Evolutionary conservation across 2,113 vertebrate genomes (phyloP), one percentile per base, ranked within the genome.

Genomic region (Platysternon megacephalum): DNA sequence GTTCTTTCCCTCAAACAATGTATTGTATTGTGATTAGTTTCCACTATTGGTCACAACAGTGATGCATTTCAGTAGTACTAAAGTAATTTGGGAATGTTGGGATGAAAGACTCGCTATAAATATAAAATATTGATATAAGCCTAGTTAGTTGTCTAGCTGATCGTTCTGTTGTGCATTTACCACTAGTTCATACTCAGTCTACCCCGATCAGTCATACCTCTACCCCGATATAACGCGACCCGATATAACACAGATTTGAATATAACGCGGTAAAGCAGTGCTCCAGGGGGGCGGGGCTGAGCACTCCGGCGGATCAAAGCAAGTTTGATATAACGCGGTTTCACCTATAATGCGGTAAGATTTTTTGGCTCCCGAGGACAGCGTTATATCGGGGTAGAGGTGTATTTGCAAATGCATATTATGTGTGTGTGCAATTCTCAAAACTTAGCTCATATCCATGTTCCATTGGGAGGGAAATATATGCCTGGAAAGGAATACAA

Each of bases 21-120:
- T 61, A 0, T 68, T 39, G 53, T 51, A 82, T 1, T 95, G 91
- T 46, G 91, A 94, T 93, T 12, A 51, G 94, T 95, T 96, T 96
- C 96, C 94, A 95, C 93, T 85, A 87, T 97, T 95, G 96, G 87
- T 95, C 90, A 87, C 22, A 17, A 28, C 78, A 89, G 81, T 74
- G 86, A 28, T 96, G 80, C 94, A 81, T 94, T 95, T 93, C 96
- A 95, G 93, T 95, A 95, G 85, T 87, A 95, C 93, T 82, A 1
- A 1, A 55, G 91, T 93, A 53, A 94, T 94, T 94, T 93, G 96
- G 95, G 91, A 97, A 92, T 95, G 87, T 95, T 97, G 95, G 96
- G 97, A 92, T 82, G 89, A 86, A 94, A 22, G 1, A 81, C 85
- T 53, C 22, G 44, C 65, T 86, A 78, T 78, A 82, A 93, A 96